These are phyloP conservation scores for Pseudomyrmex cubaensis DNA, from an alignment of 1,140 invertebrate species.

Conservation along the genomic window DNA sequence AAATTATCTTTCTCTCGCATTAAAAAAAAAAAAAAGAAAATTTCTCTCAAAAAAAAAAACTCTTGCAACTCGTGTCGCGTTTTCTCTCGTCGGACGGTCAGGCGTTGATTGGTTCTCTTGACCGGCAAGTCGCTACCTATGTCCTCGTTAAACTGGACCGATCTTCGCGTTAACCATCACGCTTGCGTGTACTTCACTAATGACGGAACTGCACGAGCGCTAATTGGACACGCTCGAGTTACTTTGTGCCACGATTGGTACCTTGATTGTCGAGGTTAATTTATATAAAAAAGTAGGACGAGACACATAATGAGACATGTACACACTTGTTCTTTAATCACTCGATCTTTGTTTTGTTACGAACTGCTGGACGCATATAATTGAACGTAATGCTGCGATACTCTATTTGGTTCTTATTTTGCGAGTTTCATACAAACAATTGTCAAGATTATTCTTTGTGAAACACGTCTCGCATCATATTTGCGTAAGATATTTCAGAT, in stretches of 20 bases:
- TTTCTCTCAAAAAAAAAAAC: no score
- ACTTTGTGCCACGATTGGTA: slow-evolving; percentile 43
- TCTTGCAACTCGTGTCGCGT: no score
- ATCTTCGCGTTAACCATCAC: slow-evolving; percentile 66
- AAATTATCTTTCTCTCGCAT: slow-evolving; percentile 9
- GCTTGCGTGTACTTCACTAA: slow-evolving; percentile 66
- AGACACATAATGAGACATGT: slow-evolving; percentile 1
- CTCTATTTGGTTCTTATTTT: not conserved
- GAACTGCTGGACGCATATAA: not conserved
- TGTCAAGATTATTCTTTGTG: no score
- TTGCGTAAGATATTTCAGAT: no score
- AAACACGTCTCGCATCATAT: no score
- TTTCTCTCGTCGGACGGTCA: slow-evolving; percentile 34
- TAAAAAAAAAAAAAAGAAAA: no score
- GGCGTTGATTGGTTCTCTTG: slow-evolving; percentile 68
- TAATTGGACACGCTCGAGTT: slow-evolving; percentile 72
- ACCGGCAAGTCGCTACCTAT: slow-evolving; percentile 50
- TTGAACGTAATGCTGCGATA: not conserved
- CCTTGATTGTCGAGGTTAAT: slow-evolving; percentile 53
- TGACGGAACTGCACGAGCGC: slow-evolving; percentile 53
- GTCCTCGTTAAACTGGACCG: slow-evolving; percentile 57
- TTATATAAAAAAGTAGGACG: slow-evolving; percentile 42
- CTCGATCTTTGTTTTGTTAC: not conserved
- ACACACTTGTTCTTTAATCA: slow-evolving; percentile 9
- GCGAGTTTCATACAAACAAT: no score